Evolutionary conservation across 2,113 vertebrate species (phyloP).

Genomic region (Morone chrysops): DNA sequence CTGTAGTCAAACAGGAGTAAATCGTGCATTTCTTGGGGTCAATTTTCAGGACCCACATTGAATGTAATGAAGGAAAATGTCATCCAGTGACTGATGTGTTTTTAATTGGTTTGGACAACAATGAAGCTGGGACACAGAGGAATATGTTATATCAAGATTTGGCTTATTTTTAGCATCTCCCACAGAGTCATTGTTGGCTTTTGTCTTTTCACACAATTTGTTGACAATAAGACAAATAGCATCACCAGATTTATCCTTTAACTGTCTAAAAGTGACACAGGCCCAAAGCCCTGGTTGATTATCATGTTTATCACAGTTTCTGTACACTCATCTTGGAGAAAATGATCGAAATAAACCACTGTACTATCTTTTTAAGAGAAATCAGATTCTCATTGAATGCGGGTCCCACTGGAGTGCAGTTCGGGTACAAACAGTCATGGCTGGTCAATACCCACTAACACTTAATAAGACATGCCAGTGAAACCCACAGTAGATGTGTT

Average conservation of each 20-base stretch:
- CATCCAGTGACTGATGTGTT: background rate
- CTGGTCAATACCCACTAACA: background rate
- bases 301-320: background rate
- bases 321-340: background rate
- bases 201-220: background rate
- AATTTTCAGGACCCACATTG: background rate
- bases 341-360: background rate
- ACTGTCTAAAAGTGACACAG: background rate
- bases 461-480: background rate
- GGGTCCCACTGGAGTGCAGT: background rate
- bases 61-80: background rate
- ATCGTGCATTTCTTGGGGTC: background rate
- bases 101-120: background rate
- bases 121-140: background rate
- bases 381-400: background rate
- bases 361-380: background rate
- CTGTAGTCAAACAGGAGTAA: background rate
- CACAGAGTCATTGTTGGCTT: background rate
- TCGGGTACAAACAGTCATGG: background rate
- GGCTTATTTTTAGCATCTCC: background rate
- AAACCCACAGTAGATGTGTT: background rate
- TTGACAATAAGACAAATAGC: background rate
- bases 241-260: background rate
- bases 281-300: background rate
- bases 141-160: background rate